A percentile compares a stretch with the other conserved stretches of the same genome.
These are phyloP conservation scores for Glossophaga mutica DNA, from an alignment of 2,797 vertebrate genomes.

Conservation along the genomic window DNA sequence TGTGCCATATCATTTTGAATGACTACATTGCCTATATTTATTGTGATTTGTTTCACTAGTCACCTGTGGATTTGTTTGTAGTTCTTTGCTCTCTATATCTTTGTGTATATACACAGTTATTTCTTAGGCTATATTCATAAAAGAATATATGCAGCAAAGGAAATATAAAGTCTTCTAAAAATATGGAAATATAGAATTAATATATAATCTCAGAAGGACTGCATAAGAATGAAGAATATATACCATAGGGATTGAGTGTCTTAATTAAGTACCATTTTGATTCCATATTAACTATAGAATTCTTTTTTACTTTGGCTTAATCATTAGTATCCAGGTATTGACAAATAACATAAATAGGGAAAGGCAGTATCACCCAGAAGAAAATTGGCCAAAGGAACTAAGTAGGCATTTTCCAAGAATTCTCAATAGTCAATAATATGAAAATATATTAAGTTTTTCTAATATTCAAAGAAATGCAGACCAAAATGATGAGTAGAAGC, in stretches of 20 bases:
- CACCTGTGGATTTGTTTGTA: slow-evolving; percentile 28
- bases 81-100: slow-evolving; percentile 36
- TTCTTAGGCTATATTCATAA: neutral
- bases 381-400: slow-evolving; percentile 32
- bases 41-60: slow-evolving; percentile 36
- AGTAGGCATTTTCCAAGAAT: slow-evolving; percentile 26
- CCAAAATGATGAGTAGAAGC: neutral
- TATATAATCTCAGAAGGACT: neutral
- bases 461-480: neutral
- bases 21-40: neutral
- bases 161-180: slow-evolving; percentile 31
- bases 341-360: slow-evolving; percentile 6
- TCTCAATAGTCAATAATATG: neutral
- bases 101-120: neutral
- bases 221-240: neutral
- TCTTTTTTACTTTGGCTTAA: slow-evolving; percentile 30
- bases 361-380: neutral
- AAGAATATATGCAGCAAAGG: neutral
- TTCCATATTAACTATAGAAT: neutral
- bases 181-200: neutral
- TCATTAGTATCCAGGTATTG: neutral
- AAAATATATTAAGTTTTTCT: neutral
- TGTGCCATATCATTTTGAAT: slow-evolving; percentile 24
- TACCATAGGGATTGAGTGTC: neutral
- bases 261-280: slow-evolving; percentile 18